These are phyloP conservation scores for Drymodes brunneopygia DNA, from an alignment of 2,113 vertebrate species.

Conservation along the genomic window DNA sequence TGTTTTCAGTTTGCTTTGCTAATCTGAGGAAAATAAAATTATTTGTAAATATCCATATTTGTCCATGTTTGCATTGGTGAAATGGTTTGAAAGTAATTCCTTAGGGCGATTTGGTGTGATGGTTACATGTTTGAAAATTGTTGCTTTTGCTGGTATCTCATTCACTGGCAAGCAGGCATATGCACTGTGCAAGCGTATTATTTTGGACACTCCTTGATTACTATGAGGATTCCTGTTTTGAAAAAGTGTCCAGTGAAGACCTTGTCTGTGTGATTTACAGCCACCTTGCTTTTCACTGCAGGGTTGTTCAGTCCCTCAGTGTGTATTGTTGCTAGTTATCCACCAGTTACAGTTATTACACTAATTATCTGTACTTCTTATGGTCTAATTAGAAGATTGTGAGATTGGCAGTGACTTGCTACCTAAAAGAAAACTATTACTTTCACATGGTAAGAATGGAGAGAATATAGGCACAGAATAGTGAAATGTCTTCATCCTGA, in stretches of 20 bases:
- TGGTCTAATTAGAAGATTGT: not conserved
- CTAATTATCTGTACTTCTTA: not conserved
- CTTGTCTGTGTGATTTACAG: not conserved
- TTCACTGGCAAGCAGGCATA: not conserved
- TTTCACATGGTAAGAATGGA: not conserved
- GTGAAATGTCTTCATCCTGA: not conserved
- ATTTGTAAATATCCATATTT: not conserved
- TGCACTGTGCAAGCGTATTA: not conserved
- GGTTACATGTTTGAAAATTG: not conserved
- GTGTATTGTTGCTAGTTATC: not conserved
- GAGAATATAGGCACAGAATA: not conserved
- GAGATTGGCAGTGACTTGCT: not conserved
- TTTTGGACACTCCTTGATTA: not conserved
- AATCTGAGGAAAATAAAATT: not conserved
- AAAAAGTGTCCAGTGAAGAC: not conserved
- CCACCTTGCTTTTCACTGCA: not conserved
- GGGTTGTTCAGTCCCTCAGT: not conserved
- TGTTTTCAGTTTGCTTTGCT: not conserved
- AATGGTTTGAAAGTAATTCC: not conserved
- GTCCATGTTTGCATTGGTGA: not conserved
- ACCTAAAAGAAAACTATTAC: not conserved
- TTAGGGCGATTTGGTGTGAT: not conserved
- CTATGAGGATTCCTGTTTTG: not conserved
- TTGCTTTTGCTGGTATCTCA: not conserved
- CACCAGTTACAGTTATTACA: not conserved